Percentiles rank a stretch among this genome's conserved stretches.
phyloP scores from a whole-genome alignment of 64 coral and sea anemone genomes.

The Pocillopora verrucosa region DNA sequence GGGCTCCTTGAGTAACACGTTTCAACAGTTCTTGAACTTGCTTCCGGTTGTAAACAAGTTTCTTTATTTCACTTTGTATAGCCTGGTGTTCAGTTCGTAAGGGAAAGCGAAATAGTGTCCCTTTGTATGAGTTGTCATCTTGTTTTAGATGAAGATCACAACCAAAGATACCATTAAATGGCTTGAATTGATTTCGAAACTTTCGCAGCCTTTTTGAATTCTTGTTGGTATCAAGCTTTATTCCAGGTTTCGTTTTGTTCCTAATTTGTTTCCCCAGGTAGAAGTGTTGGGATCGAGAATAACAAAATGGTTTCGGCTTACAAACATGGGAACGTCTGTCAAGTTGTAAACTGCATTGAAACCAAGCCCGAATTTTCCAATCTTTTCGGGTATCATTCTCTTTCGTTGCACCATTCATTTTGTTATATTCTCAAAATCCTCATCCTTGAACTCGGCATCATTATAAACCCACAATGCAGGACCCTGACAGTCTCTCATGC shows the following conservation, averaged over 20 bases:
- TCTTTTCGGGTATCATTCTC: not conserved
- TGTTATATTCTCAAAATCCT: conserved; percentile 80
- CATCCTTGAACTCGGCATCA: conserved; percentile 59
- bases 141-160: conserved; percentile 56
- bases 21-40: conserved; percentile 41
- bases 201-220: conserved; percentile 39
- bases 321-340: conserved; percentile 85
- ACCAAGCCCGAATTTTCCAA: conserved; percentile 84
- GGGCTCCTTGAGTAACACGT: conserved; percentile 45
- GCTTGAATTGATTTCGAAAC: conserved; percentile 64
- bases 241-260: conserved; percentile 65
- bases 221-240: conserved; percentile 53
- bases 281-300: not conserved
- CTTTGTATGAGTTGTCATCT: conserved; percentile 47
- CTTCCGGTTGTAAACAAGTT: conserved; percentile 39
- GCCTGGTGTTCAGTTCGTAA: conserved; percentile 67
- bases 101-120: conserved; percentile 74
- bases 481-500: conserved; percentile 74
- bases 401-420: conserved; percentile 63
- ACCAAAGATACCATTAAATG: conserved; percentile 80
- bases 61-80: conserved; percentile 63
- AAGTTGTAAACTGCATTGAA: conserved; percentile 89
- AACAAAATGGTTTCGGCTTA: conserved; percentile 26
- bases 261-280: conserved; percentile 52
- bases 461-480: conserved; percentile 87